A percentile compares a stretch with the other conserved stretches of the same genome.
Evolutionary conservation across 2,113 vertebrate species (phyloP).

Genomic region (Zootoca vivipara): DNA sequence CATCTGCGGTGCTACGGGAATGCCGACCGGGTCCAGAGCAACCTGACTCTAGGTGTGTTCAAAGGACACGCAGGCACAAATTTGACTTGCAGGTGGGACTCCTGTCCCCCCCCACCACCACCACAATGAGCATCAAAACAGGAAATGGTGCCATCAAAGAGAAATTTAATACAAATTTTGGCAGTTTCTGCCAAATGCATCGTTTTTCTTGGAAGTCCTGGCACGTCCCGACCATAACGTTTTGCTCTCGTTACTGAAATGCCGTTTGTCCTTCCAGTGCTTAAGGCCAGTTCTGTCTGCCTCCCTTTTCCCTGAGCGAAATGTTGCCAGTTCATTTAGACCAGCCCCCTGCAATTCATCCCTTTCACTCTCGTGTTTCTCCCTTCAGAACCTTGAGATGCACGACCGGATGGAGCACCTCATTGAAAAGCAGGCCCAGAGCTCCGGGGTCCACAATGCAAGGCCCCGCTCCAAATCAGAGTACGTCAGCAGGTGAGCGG

Average conservation of each 20-base stretch:
- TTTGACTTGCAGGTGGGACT: too few species aligned
- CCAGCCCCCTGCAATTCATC: too few species aligned
- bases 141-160: too few species aligned
- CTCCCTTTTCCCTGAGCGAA: not conserved
- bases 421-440: slow-evolving; percentile 79
- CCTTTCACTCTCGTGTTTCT: not conserved
- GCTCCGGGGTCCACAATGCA: slow-evolving; percentile 65
- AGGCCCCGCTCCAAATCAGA: slow-evolving; percentile 78
- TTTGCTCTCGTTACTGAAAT: not conserved
- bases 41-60: too few species aligned
- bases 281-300: not conserved
- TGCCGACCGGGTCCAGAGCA: not conserved
- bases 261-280: not conserved
- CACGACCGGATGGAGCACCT: slow-evolving; percentile 91
- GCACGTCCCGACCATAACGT: not conserved
- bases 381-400: slow-evolving; percentile 89
- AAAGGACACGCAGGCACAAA: too few species aligned
- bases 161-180: too few species aligned
- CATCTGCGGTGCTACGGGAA: not conserved
- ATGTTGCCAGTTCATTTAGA: too few species aligned
- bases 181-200: too few species aligned
- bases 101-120: fast-evolving
- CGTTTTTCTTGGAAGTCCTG: not conserved
- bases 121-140: too few species aligned
- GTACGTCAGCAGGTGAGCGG: slow-evolving; percentile 83